A percentile compares a stretch with the other conserved stretches of the same genome.
phyloP scores from a whole-genome alignment of 1,140 invertebrate genomes.

The Lasaia peninsularis region DNA sequence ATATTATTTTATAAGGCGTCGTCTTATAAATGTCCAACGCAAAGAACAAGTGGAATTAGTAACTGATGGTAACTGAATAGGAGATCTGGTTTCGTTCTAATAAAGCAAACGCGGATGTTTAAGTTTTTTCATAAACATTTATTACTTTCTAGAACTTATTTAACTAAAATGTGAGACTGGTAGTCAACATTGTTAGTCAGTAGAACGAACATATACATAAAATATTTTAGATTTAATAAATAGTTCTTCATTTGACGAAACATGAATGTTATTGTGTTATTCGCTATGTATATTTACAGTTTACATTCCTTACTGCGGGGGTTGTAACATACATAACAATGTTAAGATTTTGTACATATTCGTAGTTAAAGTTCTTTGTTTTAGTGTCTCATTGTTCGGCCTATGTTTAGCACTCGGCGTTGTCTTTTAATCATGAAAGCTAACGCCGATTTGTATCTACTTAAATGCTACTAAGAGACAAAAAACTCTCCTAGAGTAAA shows the following conservation, averaged over 20 bases:
- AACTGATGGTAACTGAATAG: conserved; percentile 35
- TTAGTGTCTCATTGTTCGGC: conserved; percentile 54
- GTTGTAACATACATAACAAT: conserved; percentile 61
- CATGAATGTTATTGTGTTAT: conserved; percentile 58
- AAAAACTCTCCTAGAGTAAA: conserved; percentile 7
- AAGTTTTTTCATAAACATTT: conserved; percentile 53
- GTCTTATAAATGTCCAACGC: too few species aligned
- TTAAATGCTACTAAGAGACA: conserved; percentile 10
- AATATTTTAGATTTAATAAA: conserved; percentile 57
- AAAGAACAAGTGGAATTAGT: conserved; percentile 13
- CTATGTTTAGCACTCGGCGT: conserved; percentile 44
- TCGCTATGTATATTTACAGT: conserved; percentile 53
- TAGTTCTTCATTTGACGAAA: conserved; percentile 62
- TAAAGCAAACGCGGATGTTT: conserved; percentile 56
- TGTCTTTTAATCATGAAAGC: conserved; percentile 26
- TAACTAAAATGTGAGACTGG: conserved; percentile 75
- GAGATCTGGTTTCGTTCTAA: conserved; percentile 66
- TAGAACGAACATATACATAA: conserved; percentile 66
- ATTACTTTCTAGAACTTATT: conserved; percentile 69
- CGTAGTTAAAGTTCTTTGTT: conserved; percentile 15
- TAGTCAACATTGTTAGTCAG: conserved; percentile 74
- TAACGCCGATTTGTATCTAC: conserved; percentile 20
- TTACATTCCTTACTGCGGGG: conserved; percentile 62
- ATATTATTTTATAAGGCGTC: too few species aligned
- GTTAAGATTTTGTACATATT: conserved; percentile 16